These are phyloP conservation scores for Talpa occidentalis DNA, from an alignment of 2,113 vertebrate species.

Conservation along the genomic window DNA sequence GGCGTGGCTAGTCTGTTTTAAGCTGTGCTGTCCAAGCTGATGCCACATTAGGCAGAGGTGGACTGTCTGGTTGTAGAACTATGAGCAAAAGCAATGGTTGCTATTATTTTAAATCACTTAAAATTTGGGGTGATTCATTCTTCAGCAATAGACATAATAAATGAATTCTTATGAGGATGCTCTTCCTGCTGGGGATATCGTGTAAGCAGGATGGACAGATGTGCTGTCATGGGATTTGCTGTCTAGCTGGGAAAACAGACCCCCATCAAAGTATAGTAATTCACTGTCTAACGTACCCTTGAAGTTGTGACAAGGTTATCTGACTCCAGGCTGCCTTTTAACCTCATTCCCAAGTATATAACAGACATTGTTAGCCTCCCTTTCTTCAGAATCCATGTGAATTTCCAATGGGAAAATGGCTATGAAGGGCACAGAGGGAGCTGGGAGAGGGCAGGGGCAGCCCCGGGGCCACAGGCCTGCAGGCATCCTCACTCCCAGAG, in stretches of 20 bases:
- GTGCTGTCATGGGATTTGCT: not conserved
- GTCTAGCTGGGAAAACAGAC: not conserved
- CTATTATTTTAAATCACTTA: not conserved
- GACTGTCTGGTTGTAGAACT: too few species aligned
- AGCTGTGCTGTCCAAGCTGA: not conserved
- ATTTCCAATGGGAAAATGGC: not conserved
- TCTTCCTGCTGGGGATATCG: not conserved
- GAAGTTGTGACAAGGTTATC: not conserved
- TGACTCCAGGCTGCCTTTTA: not conserved
- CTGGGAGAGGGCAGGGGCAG: not conserved
- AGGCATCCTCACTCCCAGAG: not conserved
- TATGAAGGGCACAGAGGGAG: not conserved
- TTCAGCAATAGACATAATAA: not conserved
- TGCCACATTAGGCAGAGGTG: rapidly evolving
- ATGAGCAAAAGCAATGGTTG: not conserved
- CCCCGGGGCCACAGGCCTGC: not conserved
- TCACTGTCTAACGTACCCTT: not conserved
- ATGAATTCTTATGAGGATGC: not conserved
- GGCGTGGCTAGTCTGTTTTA: not conserved
- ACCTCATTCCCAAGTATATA: not conserved
- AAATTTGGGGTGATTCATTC: not conserved
- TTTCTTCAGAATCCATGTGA: not conserved
- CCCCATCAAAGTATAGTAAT: not conserved
- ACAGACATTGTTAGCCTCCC: rapidly evolving
- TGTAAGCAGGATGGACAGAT: rapidly evolving